Conservation (phyloP, 2,888 invertebrate genomes). For the Patella depressa region DNA sequence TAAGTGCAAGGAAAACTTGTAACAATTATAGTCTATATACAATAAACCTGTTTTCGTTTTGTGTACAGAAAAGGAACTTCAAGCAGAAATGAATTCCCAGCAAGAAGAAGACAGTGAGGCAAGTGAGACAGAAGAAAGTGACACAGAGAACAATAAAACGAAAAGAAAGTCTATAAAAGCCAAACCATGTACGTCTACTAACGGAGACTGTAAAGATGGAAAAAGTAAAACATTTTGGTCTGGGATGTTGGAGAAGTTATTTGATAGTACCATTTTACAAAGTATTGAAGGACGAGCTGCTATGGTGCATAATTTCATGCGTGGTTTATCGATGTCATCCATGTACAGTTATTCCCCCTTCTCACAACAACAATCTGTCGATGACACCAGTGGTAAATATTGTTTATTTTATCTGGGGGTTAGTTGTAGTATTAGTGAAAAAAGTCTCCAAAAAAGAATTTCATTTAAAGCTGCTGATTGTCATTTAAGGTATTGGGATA, state of each 20-base stretch:
- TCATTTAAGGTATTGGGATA: neutral
- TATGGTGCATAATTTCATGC: slow-evolving; percentile 71
- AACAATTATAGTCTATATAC: no score
- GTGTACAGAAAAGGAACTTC: slow-evolving; percentile 50
- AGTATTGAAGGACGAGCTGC: slow-evolving; percentile 72
- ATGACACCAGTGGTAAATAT: no score
- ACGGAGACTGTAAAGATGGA: slow-evolving; percentile 21
- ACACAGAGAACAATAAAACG: neutral
- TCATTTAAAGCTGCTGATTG: neutral
- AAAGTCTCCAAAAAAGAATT: neutral
- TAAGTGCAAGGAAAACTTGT: no score
- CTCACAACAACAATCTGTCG: slow-evolving; percentile 33
- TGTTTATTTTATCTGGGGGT: no score
- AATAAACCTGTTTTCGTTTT: no score
- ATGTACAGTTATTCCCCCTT: slow-evolving; percentile 71
- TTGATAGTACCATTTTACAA: slow-evolving; percentile 59
- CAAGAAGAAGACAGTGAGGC: slow-evolving; percentile 43
- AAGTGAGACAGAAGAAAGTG: slow-evolving; percentile 35
- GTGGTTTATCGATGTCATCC: slow-evolving; percentile 69
- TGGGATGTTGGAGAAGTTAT: slow-evolving; percentile 42
- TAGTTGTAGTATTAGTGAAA: no score
- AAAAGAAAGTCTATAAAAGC: slow-evolving; percentile 19
- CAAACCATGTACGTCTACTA: slow-evolving; percentile 17
- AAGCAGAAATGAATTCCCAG: slow-evolving; percentile 49
- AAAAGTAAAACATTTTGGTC: slow-evolving; percentile 45